Conservation (phyloP, 2,797 vertebrate genomes). For the Dendrocincla fuliginosa region DNA sequence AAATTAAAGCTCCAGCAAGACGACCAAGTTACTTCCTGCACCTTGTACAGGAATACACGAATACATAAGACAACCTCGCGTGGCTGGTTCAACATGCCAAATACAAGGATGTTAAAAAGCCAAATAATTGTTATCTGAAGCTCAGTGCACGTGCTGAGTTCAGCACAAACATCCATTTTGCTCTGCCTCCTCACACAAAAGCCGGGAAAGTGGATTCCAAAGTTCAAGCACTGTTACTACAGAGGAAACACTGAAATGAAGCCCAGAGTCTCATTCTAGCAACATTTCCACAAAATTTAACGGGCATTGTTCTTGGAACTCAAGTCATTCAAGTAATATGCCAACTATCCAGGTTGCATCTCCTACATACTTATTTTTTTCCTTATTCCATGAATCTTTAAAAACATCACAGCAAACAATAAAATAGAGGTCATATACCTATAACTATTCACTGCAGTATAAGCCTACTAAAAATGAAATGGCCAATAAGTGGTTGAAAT, state of each 20-base stretch:
- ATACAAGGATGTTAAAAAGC: slow-evolving; percentile 4
- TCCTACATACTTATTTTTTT: neutral
- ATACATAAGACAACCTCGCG: neutral
- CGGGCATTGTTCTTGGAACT: neutral
- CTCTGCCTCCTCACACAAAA: slow-evolving; percentile 15
- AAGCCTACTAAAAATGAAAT: neutral
- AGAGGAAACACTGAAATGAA: neutral
- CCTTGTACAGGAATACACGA: accelerated
- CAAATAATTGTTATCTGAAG: slow-evolving; percentile 27
- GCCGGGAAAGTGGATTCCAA: slow-evolving; percentile 39
- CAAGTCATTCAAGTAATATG: neutral
- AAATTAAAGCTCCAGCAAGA: neutral
- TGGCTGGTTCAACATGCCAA: neutral
- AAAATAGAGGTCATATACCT: neutral
- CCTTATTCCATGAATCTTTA: neutral
- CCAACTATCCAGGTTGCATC: neutral
- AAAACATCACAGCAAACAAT: neutral
- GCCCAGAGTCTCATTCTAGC: neutral
- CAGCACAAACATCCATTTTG: slow-evolving; percentile 38
- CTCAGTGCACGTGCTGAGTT: neutral
- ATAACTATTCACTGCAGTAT: neutral
- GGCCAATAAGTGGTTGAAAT: neutral
- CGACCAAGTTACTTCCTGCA: neutral
- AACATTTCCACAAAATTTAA: neutral
- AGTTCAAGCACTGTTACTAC: slow-evolving; percentile 42